phyloP scores from a whole-genome alignment of 2,888 invertebrate genomes.

The Oegoconia quadripuncta region DNA sequence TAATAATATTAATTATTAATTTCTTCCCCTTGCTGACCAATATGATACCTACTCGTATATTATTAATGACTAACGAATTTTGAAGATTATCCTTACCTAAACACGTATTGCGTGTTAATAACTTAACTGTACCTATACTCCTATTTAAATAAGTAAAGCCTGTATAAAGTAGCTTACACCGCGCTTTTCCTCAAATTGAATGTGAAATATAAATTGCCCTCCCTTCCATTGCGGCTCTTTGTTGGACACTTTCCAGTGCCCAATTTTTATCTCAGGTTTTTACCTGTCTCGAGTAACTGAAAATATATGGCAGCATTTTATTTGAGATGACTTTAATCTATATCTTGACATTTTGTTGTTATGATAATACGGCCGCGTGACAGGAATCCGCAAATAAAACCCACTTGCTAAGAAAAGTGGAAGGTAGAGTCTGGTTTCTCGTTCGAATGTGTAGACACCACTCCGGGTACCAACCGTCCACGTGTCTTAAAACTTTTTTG shows the following conservation, averaged over 20 bases:
- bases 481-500: too few species aligned
- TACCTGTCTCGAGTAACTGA: slow-evolving; percentile 32
- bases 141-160: slow-evolving; percentile 12
- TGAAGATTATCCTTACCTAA: background rate
- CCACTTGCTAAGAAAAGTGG: too few species aligned
- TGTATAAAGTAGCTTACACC: slow-evolving; percentile 34
- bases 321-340: slow-evolving; percentile 13
- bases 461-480: too few species aligned
- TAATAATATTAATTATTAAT: too few species aligned
- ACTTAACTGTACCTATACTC: background rate
- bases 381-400: background rate
- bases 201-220: slow-evolving; percentile 43
- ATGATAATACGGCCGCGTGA: background rate
- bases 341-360: background rate
- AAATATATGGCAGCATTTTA: slow-evolving; percentile 36
- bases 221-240: slow-evolving; percentile 30
- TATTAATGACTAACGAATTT: background rate
- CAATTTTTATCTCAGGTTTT: slow-evolving; percentile 43
- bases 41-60: too few species aligned
- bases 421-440: too few species aligned
- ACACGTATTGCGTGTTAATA: too few species aligned
- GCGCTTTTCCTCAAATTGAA: slow-evolving; percentile 46
- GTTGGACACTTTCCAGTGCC: slow-evolving; percentile 46
- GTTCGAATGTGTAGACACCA: too few species aligned
- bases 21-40: too few species aligned